These are phyloP conservation scores for Microctenopoma lineatum DNA, from an alignment of 2,797 vertebrate genomes.

Conservation along the genomic window DNA sequence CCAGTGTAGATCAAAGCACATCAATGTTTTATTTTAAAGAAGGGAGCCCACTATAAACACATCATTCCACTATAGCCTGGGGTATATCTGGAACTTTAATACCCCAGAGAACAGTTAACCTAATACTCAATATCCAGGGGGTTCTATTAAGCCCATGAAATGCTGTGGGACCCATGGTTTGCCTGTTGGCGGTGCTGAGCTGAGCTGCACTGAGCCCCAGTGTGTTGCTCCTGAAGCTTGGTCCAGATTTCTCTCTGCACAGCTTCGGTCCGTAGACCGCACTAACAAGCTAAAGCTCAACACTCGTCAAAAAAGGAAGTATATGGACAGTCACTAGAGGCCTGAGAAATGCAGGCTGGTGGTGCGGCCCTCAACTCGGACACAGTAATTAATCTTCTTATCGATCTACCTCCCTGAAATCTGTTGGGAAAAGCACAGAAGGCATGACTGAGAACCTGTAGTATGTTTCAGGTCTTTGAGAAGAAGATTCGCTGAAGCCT, in stretches of 20 bases:
- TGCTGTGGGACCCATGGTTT: conserved; percentile 34
- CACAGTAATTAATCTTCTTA: conserved; percentile 81
- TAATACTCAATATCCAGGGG: conserved; percentile 39
- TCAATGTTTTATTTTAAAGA: conserved; percentile 3
- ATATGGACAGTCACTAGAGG: conserved; percentile 74
- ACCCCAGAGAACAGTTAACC: conserved; percentile 50
- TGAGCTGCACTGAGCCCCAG: conserved; percentile 54
- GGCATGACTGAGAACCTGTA: conserved; percentile 55
- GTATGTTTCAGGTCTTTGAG: conserved; percentile 33
- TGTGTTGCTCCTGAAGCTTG: conserved; percentile 55
- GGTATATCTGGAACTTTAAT: conserved; percentile 12
- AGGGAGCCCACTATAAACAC: conserved; percentile 8
- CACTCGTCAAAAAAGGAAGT: conserved; percentile 58
- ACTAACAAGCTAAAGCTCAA: conserved; percentile 75
- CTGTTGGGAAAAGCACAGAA: conserved; percentile 52
- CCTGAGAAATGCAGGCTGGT: conserved; percentile 73
- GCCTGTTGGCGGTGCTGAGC: conserved; percentile 47
- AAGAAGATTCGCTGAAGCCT: conserved; percentile 32
- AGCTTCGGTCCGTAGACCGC: conserved; percentile 74
- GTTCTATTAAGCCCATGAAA: conserved; percentile 38
- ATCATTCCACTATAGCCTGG: conserved; percentile 2
- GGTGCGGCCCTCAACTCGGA: conserved; percentile 67
- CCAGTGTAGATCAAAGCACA: conserved; percentile 15
- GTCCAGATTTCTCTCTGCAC: conserved; percentile 73
- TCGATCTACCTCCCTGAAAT: conserved; percentile 67